These are phyloP conservation scores for Conomelus anceps DNA, from an alignment of 2,888 invertebrate genomes.

Conservation along the genomic window DNA sequence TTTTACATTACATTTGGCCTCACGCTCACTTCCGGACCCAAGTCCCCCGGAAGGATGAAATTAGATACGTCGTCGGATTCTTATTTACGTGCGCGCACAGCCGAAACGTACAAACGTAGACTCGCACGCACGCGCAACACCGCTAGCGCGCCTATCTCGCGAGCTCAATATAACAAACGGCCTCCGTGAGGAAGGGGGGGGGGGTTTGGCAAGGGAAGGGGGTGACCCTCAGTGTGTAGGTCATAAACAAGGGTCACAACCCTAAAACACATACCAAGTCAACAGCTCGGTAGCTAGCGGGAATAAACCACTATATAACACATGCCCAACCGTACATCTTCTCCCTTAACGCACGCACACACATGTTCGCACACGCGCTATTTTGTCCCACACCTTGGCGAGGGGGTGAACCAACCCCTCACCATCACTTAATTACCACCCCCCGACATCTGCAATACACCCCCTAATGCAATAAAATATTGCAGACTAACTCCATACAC, in stretches of 20 bases:
- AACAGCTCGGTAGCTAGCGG: not conserved
- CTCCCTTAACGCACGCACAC: not conserved
- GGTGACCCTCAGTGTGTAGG: not conserved
- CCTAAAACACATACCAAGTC: not conserved
- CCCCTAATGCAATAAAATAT: not conserved
- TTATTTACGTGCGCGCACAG: not conserved
- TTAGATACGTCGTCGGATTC: not conserved
- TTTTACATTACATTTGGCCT: not conserved
- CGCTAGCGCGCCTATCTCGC: not conserved
- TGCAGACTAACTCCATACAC: not conserved
- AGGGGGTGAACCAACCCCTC: not conserved
- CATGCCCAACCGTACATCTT: not conserved
- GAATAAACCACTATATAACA: constrained; percentile 10
- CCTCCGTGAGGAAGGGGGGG: not conserved
- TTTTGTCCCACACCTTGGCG: not conserved
- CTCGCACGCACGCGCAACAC: not conserved
- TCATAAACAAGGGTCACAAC: constrained; percentile 13
- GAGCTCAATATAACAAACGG: not conserved
- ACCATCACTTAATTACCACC: not conserved
- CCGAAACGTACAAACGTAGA: too few species aligned
- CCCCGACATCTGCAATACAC: not conserved
- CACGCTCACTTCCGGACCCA: not conserved
- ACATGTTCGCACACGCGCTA: not conserved
- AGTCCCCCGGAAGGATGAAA: not conserved
- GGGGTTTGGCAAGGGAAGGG: too few species aligned